These are phyloP conservation scores for Rhinichthys osculus DNA, from an alignment of 2,797 vertebrate species.

Conservation along the genomic window DNA sequence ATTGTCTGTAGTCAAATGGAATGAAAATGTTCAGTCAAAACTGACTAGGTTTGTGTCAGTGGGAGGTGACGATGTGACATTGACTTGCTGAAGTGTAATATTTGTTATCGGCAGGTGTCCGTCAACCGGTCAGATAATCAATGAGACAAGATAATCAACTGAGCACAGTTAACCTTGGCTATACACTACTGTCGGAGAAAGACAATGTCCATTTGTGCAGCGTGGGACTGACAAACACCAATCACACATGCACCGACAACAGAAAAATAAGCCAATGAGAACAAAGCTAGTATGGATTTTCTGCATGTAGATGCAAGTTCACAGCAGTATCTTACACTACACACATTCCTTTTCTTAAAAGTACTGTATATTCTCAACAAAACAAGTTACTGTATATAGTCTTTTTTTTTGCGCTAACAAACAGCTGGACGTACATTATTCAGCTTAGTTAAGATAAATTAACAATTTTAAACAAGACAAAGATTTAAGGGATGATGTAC, in stretches of 20 bases:
- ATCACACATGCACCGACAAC: background rate
- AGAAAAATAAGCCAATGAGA: slow-evolving; percentile 5
- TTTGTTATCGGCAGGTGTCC: slow-evolving; percentile 43
- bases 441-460: too few relatives aligned
- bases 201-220: background rate
- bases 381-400: background rate
- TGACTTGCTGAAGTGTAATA: slow-evolving; percentile 33
- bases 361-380: background rate
- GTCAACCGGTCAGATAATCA: slow-evolving; percentile 34
- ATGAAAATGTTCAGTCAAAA: slow-evolving; percentile 35
- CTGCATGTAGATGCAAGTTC: background rate
- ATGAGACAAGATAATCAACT: slow-evolving; percentile 40
- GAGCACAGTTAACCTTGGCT: slow-evolving; percentile 39
- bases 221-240: background rate
- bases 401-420: background rate
- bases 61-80: slow-evolving; percentile 24
- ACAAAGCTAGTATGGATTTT: background rate
- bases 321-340: background rate
- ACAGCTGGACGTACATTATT: background rate
- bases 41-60: slow-evolving; percentile 1
- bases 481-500: too few relatives aligned
- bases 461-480: too few relatives aligned
- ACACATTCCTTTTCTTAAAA: background rate
- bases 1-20: background rate
- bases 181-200: slow-evolving; percentile 15